These are phyloP conservation scores for Rousettus leschenaultii DNA, from an alignment of 2,113 vertebrate species.

Conservation along the genomic window DNA sequence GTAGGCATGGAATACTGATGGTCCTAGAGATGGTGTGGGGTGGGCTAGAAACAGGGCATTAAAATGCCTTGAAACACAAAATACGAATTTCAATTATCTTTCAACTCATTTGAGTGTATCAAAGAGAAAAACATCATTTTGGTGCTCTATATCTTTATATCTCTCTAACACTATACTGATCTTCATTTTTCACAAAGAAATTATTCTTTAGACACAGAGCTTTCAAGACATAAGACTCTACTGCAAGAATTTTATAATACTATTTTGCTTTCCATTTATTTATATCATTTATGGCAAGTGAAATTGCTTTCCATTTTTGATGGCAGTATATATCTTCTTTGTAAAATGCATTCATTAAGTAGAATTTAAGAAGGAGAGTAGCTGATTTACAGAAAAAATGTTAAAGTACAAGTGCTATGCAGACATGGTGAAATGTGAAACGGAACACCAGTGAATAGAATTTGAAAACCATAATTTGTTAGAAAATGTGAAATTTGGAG, in stretches of 20 bases:
- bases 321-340: neutral
- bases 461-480: neutral
- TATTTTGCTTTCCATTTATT: neutral
- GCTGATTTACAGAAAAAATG: neutral
- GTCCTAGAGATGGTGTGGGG: neutral
- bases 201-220: neutral
- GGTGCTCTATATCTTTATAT: neutral
- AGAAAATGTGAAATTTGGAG: neutral
- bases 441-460: neutral
- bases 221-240: neutral
- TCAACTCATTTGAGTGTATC: neutral
- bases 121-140: neutral
- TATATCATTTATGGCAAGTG: neutral
- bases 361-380: neutral
- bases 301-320: conserved; percentile 22
- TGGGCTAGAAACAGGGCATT: neutral
- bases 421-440: neutral
- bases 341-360: conserved; percentile 8
- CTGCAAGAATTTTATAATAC: neutral
- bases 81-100: neutral
- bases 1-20: neutral
- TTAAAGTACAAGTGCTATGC: neutral
- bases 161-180: neutral
- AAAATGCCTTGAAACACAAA: neutral
- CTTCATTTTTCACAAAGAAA: conserved; percentile 20